These are phyloP conservation scores for Lochmaea crataegi DNA, from an alignment of 2,888 invertebrate genomes.

Conservation along the genomic window DNA sequence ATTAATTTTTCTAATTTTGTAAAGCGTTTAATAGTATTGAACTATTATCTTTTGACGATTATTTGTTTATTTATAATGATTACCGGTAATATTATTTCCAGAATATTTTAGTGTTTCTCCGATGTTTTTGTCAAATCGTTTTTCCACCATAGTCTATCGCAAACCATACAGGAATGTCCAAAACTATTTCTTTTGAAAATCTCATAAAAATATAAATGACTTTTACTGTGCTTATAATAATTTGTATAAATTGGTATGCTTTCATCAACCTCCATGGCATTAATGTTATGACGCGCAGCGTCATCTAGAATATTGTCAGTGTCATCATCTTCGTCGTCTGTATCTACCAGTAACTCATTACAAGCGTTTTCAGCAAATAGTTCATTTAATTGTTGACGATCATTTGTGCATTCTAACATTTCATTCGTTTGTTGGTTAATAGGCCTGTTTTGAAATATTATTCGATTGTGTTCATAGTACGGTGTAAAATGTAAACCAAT, in stretches of 20 bases:
- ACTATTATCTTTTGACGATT: no score
- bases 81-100: conserved; percentile 6
- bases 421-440: no score
- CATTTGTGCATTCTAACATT: not conserved
- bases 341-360: not conserved
- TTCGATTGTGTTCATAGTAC: not conserved
- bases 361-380: no score
- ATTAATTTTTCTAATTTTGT: no score
- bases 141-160: conserved; percentile 48
- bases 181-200: conserved; percentile 27
- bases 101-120: not conserved
- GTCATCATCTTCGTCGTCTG: no score
- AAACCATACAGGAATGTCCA: conserved; percentile 43
- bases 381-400: not conserved
- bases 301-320: not conserved
- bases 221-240: conserved; percentile 10
- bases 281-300: not conserved
- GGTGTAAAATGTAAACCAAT: conserved; percentile 12
- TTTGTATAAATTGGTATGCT: conserved; percentile 5
- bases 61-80: not conserved
- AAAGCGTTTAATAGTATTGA: no score
- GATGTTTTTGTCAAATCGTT: conserved; percentile 27
- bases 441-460: no score
- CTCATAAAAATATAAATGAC: conserved; percentile 2
- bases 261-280: not conserved